Evolutionary conservation across 2,797 vertebrate species (phyloP).

Genomic region (Spinibarbus caldwelli): DNA sequence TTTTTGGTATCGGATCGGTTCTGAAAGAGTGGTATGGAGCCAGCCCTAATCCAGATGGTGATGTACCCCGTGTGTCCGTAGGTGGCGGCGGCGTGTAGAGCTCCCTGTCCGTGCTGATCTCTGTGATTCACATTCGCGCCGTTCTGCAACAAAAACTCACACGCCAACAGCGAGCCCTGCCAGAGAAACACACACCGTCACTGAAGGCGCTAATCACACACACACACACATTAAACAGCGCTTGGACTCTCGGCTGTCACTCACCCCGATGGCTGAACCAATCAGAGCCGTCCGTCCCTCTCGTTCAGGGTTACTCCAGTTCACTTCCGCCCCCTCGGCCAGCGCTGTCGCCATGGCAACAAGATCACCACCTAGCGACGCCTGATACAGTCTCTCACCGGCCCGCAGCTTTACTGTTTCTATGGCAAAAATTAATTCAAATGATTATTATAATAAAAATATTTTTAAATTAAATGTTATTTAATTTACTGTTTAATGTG

Average conservation of each 20-base stretch:
- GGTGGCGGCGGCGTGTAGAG: slow-evolving; percentile 76
- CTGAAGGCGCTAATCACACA: background rate
- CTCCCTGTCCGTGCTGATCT: slow-evolving; percentile 75
- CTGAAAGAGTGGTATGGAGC: no score
- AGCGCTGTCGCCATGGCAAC: slow-evolving; percentile 71
- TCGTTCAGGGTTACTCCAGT: slow-evolving; percentile 65
- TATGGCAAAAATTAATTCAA: slow-evolving; percentile 19
- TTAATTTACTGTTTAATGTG: background rate
- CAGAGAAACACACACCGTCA: background rate
- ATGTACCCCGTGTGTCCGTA: slow-evolving; percentile 72
- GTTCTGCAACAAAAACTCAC: slow-evolving; percentile 79
- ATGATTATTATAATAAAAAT: background rate
- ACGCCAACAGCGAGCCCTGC: slow-evolving; percentile 77
- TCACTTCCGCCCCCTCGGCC: slow-evolving; percentile 74
- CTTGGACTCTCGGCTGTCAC: background rate
- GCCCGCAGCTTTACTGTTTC: slow-evolving; percentile 42
- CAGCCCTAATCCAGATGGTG: no score
- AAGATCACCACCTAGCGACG: slow-evolving; percentile 67
- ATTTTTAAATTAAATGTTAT: background rate
- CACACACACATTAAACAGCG: background rate
- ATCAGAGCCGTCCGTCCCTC: slow-evolving; percentile 76
- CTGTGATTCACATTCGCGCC: slow-evolving; percentile 77
- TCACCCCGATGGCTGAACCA: slow-evolving; percentile 75
- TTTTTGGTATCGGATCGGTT: no score
- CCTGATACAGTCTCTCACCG: slow-evolving; percentile 65